phyloP scores from a whole-genome alignment of 2,797 vertebrate species.

The Poeciliopsis infans region DNA sequence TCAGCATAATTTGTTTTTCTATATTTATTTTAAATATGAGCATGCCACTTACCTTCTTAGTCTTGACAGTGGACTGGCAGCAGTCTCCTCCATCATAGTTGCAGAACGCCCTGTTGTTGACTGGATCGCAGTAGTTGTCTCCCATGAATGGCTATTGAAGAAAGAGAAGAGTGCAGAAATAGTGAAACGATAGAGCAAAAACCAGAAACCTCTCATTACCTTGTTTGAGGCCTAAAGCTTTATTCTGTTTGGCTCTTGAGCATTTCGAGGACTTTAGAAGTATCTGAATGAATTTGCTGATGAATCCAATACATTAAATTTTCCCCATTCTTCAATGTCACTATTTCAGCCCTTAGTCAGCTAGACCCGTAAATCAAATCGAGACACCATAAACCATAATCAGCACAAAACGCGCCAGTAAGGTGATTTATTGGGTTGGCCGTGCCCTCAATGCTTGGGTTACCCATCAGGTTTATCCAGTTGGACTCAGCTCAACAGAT shows the following conservation, averaged over 20 bases:
- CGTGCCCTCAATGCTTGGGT: conserved; percentile 56
- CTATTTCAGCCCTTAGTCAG: conserved; percentile 58
- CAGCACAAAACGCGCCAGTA: conserved; percentile 66
- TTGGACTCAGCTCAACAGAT: conserved; percentile 53
- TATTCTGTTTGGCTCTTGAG: conserved; percentile 22
- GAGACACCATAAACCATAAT: conserved; percentile 71
- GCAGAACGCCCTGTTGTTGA: conserved; percentile 98
- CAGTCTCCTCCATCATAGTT: conserved; percentile 98
- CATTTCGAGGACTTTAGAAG: conserved; percentile 32
- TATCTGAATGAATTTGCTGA: conserved; percentile 53
- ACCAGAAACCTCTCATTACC: background rate
- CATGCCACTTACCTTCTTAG: conserved; percentile 88
- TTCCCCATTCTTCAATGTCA: conserved; percentile 68
- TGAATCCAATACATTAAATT: conserved; percentile 61
- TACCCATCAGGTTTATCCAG: conserved; percentile 71
- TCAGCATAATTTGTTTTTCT: background rate
- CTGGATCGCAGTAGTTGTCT: conserved; percentile 97
- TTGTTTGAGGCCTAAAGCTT: conserved; percentile 1
- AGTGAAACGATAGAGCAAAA: conserved; percentile 12
- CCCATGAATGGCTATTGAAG: conserved; percentile 89
- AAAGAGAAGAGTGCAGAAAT: conserved; percentile 12
- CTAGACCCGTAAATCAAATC: conserved; percentile 69
- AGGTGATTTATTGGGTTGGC: conserved; percentile 69
- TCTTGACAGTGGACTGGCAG: conserved; percentile 96
- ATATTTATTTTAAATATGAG: conserved; percentile 11